A percentile compares a stretch with the other conserved stretches of the same genome.
Conservation (phyloP, 2,888 invertebrate genomes). For the Cyclophora punctaria region DNA sequence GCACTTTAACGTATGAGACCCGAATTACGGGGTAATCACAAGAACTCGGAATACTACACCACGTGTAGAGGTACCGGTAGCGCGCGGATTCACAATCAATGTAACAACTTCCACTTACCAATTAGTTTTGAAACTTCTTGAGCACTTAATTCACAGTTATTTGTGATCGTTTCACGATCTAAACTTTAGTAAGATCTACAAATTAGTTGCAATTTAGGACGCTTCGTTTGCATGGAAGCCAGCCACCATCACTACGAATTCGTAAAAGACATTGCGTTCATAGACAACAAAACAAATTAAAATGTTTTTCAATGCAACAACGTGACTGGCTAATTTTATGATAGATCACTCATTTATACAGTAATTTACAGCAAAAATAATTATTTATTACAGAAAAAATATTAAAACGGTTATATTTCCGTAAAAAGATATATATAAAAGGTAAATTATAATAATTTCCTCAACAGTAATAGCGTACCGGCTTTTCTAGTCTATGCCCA, state of each 20-base stretch:
- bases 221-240: slow-evolving; percentile 73
- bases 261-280: slow-evolving; percentile 72
- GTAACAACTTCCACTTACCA: slow-evolving; percentile 65
- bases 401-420: too few relatives aligned
- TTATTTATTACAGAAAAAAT: too few relatives aligned
- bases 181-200: slow-evolving; percentile 51
- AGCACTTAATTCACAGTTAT: slow-evolving; percentile 67
- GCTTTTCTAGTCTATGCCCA: too few relatives aligned
- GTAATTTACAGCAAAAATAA: too few relatives aligned
- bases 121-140: slow-evolving; percentile 65
- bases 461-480: not conserved
- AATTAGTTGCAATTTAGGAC: slow-evolving; percentile 63
- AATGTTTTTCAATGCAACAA: slow-evolving; percentile 39
- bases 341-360: not conserved
- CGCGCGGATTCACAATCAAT: slow-evolving; percentile 53
- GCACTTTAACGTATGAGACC: too few relatives aligned
- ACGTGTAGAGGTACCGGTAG: slow-evolving; percentile 70
- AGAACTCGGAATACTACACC: slow-evolving; percentile 53
- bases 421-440: too few relatives aligned
- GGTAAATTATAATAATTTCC: too few relatives aligned
- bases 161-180: slow-evolving; percentile 50
- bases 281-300: slow-evolving; percentile 57
- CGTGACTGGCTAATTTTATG: slow-evolving; percentile 25
- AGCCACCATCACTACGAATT: slow-evolving; percentile 74
- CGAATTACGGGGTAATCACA: too few relatives aligned